Conservation (phyloP, 2,113 vertebrate species). For the Eudyptes chrysolophus region DNA sequence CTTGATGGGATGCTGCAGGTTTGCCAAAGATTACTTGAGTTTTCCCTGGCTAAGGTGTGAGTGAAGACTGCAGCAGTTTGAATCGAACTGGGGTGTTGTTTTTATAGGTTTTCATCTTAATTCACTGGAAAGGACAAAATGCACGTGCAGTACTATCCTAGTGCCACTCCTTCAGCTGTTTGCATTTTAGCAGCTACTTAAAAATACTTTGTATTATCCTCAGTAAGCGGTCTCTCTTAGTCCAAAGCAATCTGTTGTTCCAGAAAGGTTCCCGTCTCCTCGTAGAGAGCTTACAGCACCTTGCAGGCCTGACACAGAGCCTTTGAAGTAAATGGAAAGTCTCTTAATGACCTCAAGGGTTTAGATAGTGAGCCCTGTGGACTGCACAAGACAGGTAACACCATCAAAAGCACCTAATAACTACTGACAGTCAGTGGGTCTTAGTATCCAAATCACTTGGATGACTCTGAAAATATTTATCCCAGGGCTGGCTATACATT, state of each 20-base stretch:
- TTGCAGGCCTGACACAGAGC: neutral
- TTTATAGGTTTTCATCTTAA: neutral
- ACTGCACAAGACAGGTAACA: neutral
- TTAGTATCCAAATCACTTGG: neutral
- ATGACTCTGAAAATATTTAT: slow-evolving; percentile 19
- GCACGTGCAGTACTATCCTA: neutral
- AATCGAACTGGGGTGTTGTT: neutral
- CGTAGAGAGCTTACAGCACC: neutral
- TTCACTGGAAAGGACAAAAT: neutral
- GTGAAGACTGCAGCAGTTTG: neutral
- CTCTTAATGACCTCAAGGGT: neutral
- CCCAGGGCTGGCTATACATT: neutral
- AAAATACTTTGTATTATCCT: neutral
- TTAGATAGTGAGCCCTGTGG: neutral
- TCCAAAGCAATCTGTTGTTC: neutral
- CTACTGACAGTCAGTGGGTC: neutral
- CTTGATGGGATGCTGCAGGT: neutral
- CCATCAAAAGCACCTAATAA: neutral
- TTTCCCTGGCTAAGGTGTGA: slow-evolving; percentile 1
- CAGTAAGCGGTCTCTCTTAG: neutral
- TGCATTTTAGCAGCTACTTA: neutral
- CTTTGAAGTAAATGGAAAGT: neutral
- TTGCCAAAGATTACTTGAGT: neutral
- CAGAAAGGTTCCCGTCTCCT: neutral
- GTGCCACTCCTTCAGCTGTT: neutral